A percentile compares a stretch with the other conserved stretches of the same genome.
phyloP scores from a whole-genome alignment of 1,140 invertebrate species.

The Uloborus diversus region DNA sequence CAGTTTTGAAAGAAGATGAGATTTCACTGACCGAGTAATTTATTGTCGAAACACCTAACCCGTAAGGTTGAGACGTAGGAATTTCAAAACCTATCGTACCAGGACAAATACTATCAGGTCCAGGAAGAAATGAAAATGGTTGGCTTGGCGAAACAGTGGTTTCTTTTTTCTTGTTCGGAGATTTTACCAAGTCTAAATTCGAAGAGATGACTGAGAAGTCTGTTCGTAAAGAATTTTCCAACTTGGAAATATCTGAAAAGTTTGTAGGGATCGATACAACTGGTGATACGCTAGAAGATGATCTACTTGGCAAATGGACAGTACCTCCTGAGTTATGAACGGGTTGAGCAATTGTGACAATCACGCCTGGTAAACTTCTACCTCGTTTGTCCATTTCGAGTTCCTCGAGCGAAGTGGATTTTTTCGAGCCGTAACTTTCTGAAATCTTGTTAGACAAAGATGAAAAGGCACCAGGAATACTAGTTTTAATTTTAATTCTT shows the following conservation, averaged over 20 bases:
- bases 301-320: constrained; percentile 67
- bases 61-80: too few species aligned
- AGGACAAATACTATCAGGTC: constrained; percentile 28
- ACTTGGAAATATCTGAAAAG: constrained; percentile 3
- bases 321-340: constrained; percentile 79
- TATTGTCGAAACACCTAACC: neutral
- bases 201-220: neutral
- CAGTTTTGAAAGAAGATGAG: neutral
- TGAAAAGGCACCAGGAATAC: constrained; percentile 43
- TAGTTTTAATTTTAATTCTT: constrained; percentile 45
- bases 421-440: neutral
- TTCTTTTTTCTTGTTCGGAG: neutral
- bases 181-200: neutral
- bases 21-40: neutral
- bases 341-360: constrained; percentile 74
- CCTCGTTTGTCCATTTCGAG: constrained; percentile 2
- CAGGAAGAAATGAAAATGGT: constrained; percentile 17
- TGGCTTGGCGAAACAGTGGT: neutral
- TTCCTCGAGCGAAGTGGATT: neutral
- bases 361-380: constrained; percentile 57
- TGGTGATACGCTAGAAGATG: constrained; percentile 2
- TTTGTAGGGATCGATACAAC: neutral
- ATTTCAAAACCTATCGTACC: too few species aligned
- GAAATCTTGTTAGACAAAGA: constrained; percentile 22
- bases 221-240: neutral